Conservation (phyloP, 1,140 invertebrate genomes). For the Drosophila parabipectinata region DNA sequence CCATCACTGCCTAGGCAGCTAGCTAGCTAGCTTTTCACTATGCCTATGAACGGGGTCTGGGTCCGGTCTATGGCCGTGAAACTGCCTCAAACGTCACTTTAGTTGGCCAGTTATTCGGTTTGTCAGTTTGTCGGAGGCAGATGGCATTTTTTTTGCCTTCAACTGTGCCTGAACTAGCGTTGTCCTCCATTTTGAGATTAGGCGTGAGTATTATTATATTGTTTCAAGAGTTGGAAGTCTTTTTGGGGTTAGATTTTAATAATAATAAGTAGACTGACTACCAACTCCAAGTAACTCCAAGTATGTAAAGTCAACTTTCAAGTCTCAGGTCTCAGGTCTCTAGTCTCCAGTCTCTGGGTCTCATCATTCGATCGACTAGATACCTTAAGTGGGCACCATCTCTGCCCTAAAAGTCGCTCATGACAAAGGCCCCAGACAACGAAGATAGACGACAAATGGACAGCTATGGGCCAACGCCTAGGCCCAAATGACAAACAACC, state of each 20-base stretch:
- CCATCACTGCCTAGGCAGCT: constrained; percentile 10
- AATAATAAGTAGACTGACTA: no score
- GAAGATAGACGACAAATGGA: constrained; percentile 54
- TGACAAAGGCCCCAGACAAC: constrained; percentile 41
- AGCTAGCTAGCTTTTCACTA: constrained; percentile 61
- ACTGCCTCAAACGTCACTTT: constrained; percentile 34
- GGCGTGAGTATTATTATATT: constrained; percentile 75
- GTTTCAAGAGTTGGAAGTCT: constrained; percentile 34
- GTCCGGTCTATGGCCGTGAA: constrained; percentile 64
- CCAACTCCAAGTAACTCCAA: no score
- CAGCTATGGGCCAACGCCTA: constrained; percentile 51
- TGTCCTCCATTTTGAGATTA: constrained; percentile 54
- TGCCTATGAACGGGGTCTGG: constrained; percentile 58
- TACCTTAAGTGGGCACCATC: constrained; percentile 35
- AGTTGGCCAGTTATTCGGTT: constrained; percentile 11
- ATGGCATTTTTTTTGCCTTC: constrained; percentile 51
- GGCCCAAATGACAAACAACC: constrained; percentile 24
- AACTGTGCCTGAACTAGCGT: constrained; percentile 7
- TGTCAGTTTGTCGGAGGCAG: constrained; percentile 18
- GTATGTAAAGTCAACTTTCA: neutral
- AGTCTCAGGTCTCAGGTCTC: constrained; percentile 9
- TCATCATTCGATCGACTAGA: constrained; percentile 24
- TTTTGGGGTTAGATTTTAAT: constrained; percentile 13
- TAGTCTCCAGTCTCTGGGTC: constrained; percentile 1
- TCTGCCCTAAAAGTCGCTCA: constrained; percentile 58